These are phyloP conservation scores for Aurelia aurita DNA, from an alignment of 30 jellyfish, hydroid and myxozoan genomes.

Conservation along the genomic window DNA sequence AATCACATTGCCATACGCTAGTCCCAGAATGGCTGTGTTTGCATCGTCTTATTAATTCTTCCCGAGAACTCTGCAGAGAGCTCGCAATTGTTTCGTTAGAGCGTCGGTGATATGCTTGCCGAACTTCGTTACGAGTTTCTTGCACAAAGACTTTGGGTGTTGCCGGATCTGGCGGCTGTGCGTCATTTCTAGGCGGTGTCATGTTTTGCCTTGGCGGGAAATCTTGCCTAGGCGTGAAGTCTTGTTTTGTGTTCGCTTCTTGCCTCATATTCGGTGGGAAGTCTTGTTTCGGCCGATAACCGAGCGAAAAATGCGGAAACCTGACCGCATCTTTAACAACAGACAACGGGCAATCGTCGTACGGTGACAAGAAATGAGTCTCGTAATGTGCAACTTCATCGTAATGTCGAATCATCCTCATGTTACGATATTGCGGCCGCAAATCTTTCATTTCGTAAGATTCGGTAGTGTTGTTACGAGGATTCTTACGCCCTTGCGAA, in stretches of 20 bases:
- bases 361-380: conserved; percentile 64
- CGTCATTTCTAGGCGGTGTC: background rate
- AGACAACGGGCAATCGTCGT: conserved; percentile 88
- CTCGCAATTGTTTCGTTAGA: conserved; percentile 82
- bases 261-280: conserved; percentile 3
- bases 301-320: conserved; percentile 57
- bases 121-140: conserved; percentile 66
- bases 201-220: too few relatives aligned
- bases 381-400: conserved; percentile 65
- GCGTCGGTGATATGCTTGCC: conserved; percentile 78
- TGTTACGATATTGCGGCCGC: conserved; percentile 12
- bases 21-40: conserved; percentile 60
- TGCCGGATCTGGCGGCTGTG: conserved; percentile 32
- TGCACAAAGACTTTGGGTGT: conserved; percentile 80
- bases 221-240: background rate
- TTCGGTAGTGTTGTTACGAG: background rate
- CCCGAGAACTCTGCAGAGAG: conserved; percentile 60
- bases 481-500: background rate
- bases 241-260: background rate
- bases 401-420: conserved; percentile 30
- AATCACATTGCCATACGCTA: conserved; percentile 76
- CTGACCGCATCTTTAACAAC: conserved; percentile 70
- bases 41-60: conserved; percentile 31
- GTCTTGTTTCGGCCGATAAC: conserved; percentile 62
- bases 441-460: conserved; percentile 14